Base-by-base conservation (phyloP, 2,888 invertebrate genomes). In the Synanthedon myopaeformis region DNA sequence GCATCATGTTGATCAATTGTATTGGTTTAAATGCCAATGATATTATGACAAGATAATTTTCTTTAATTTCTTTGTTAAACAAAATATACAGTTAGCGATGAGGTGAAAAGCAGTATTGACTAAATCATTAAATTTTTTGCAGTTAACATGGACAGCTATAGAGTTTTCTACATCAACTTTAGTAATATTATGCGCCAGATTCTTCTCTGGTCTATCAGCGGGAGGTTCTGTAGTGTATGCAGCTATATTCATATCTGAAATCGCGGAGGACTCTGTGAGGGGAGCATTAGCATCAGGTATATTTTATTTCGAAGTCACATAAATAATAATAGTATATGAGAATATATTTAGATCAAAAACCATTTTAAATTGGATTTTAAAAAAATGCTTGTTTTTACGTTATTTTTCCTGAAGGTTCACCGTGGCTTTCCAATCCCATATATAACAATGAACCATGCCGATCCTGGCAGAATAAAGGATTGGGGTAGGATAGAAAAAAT, bases 221-320 rank as follows among this genome's bases (percentile, higher is more conserved):
- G 90, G 90, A 1, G 85, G 89, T 0, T 72, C 81, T 0, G 70
- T 91, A 4, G 87, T 90, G 8, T 79, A 90, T 42, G 82, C 86
- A 0, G 91, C 93, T 0, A 83, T 92, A n/a, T 91, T 89, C 66
- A 86, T 90, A 23, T 89, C 90, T 0, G 94, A 94, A 70, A 89
- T 91, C 0, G 86, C 91, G 0, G 90, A 91, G 35, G 79, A 81
- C 57, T 77, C 83, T 0, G 78, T 87, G 1, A 62, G 86, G 62
- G 86, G 86, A 6, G 58, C 69, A 3, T 64, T 87, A 14, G 77
- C 83, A 42, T 79, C 85, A 64, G 70, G 86, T 84, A 57, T 55
- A 55, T 42, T 3, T 3, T 13, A 42, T 13, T 42, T 42, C 4
- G 13, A 12, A 42, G n/a, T 11, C 42, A 13, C 42, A 28, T 6